phyloP scores from a whole-genome alignment of 2,113 vertebrate species.

The Athene noctua region DNA sequence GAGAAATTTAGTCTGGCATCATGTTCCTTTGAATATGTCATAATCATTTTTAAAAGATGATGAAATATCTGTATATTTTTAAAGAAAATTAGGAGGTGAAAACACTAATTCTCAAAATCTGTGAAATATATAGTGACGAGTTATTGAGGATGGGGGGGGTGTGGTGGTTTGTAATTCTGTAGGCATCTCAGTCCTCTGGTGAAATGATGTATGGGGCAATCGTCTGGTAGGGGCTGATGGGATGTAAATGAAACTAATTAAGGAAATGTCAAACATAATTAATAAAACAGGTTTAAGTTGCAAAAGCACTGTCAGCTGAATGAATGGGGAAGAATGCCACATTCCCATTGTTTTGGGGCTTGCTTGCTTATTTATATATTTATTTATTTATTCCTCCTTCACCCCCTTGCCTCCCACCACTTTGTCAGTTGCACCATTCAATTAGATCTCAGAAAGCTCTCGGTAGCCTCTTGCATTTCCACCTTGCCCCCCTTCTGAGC shows the following conservation, averaged over 20 bases:
- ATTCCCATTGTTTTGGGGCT: slow-evolving; percentile 65
- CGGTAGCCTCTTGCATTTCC: slow-evolving; percentile 61
- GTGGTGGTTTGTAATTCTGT: slow-evolving; percentile 69
- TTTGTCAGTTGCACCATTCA: slow-evolving; percentile 74
- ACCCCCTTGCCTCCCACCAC: slow-evolving; percentile 38
- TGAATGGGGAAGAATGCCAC: slow-evolving; percentile 78
- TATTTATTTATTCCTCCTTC: slow-evolving; percentile 16
- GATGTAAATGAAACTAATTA: slow-evolving; percentile 99
- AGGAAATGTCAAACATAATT: slow-evolving; percentile 99
- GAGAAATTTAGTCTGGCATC: not conserved
- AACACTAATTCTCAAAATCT: slow-evolving; percentile 29
- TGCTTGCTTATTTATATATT: slow-evolving; percentile 56
- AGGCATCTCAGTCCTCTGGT: slow-evolving; percentile 71
- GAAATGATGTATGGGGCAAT: slow-evolving; percentile 89
- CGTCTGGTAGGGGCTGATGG: slow-evolving; percentile 87
- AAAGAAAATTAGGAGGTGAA: not conserved
- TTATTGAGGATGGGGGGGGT: not conserved
- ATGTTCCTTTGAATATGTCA: not conserved
- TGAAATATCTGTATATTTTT: not conserved
- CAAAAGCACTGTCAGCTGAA: slow-evolving; percentile 84
- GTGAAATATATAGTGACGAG: slow-evolving; percentile 25
- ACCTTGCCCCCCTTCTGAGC: slow-evolving; percentile 77
- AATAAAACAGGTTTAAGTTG: slow-evolving; percentile 99
- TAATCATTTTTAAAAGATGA: not conserved
- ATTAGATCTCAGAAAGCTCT: slow-evolving; percentile 82